Base-by-base conservation (phyloP, 2,888 invertebrate species). In the Drosophila mulleri region DNA sequence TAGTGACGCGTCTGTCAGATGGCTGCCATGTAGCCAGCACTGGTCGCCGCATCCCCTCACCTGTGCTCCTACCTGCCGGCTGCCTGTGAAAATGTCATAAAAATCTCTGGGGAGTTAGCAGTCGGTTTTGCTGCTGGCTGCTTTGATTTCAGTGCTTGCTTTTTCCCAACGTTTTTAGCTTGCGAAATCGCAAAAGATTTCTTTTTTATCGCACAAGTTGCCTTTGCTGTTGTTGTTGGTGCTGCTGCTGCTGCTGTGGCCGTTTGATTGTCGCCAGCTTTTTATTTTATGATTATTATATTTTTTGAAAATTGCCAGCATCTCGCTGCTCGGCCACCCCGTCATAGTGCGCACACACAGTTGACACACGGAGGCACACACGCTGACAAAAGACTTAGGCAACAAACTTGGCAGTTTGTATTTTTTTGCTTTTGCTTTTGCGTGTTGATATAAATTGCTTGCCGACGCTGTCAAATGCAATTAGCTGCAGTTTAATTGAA, bases 101-200 rank as follows among this genome's bases (percentile, higher is more conserved):
- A 90, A 90, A 86, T 87, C 90, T 90, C 91, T 80, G 77, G 90
- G 90, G 90, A 90, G 88, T 78, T 81, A 64, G 66, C 73, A 72
- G 75, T 77, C 78, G 68, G 67, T 63, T 57, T 78, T 72, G 76
- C 71, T 74, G 72, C 63, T 83, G 78, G 76, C 79, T 83, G 83
- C 82, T 86, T 82, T 82, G 82, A 85, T 82, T 82, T 82, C 80
- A 45, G 78, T 78, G 65, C 47, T 72, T 81, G 72, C 82, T 82
- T 82, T 84, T 87, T 86, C 86, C 78, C 80, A 79, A 78, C 80
- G 77, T 67, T 82, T 82, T 83, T 64, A 73, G 79, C 63, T 86
- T 88, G 88, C 87, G 84, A 88, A 86, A 88, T 82, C 75, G 61
- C 71, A 81, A 74, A 80, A 83, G 83, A 89, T 88, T 78, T 75